These are phyloP conservation scores for Lycocerus yunnanus DNA, from an alignment of 2,888 invertebrate genomes.

Conservation along the genomic window DNA sequence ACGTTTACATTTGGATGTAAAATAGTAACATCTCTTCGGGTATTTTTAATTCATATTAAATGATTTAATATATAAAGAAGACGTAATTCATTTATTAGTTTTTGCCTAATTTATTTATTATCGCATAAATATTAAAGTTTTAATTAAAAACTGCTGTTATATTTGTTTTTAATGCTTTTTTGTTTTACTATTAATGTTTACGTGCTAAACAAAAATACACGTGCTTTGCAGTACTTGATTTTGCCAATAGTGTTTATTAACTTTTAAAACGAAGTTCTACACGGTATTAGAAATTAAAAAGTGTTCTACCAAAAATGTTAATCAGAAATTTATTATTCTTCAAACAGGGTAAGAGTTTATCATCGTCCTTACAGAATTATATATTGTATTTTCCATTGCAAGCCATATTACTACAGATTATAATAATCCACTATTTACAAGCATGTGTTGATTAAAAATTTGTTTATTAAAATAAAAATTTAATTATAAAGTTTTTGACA, in stretches of 20 bases:
- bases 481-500: too few relatives aligned
- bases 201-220: conserved; percentile 6
- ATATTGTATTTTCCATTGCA: neutral
- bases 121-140: neutral
- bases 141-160: neutral
- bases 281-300: conserved; percentile 55
- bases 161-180: neutral
- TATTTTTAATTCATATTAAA: neutral
- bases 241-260: conserved; percentile 13
- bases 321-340: conserved; percentile 54
- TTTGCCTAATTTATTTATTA: neutral
- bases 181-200: neutral
- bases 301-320: conserved; percentile 48
- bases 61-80: neutral
- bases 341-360: conserved; percentile 52
- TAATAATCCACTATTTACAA: neutral
- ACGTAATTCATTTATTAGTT: neutral
- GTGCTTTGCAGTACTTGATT: conserved; percentile 15
- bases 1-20: neutral
- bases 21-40: neutral
- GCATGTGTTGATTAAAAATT: neutral
- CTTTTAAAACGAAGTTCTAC: conserved; percentile 54
- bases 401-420: neutral
- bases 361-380: too few relatives aligned
- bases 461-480: neutral